Percentiles rank a stretch among this genome's conserved stretches.
phyloP scores from a whole-genome alignment of 1,140 invertebrate genomes.

The Drosophila bocqueti region DNA sequence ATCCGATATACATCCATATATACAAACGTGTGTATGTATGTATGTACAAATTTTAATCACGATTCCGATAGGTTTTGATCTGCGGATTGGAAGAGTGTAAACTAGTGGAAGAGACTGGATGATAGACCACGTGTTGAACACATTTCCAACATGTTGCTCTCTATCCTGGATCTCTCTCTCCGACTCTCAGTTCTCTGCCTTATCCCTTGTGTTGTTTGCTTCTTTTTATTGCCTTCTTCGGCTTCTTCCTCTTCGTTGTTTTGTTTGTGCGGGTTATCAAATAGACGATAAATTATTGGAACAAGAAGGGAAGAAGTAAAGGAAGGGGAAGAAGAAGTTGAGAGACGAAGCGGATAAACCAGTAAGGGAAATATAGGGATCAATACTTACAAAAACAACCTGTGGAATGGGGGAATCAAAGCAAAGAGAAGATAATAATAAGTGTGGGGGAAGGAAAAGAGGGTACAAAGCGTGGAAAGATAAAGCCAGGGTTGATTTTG shows the following conservation, averaged over 20 bases:
- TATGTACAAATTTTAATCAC: conserved; percentile 27
- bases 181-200: background rate
- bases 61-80: conserved; percentile 36
- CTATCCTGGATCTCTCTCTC: conserved; percentile 10
- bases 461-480: conserved; percentile 3
- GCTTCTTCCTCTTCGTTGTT: conserved; percentile 42
- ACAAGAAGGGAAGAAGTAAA: conserved; percentile 19
- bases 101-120: conserved; percentile 5
- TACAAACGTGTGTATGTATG: background rate
- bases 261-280: conserved; percentile 72
- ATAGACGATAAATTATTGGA: conserved; percentile 69
- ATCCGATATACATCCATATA: background rate
- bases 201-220: conserved; percentile 38
- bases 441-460: background rate
- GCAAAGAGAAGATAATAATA: conserved; percentile 4
- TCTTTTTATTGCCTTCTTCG: conserved; percentile 3
- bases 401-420: conserved; percentile 17
- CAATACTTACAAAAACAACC: conserved; percentile 19
- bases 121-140: conserved; percentile 74
- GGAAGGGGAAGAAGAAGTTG: background rate
- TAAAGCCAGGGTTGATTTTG: conserved; percentile 18
- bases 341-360: background rate
- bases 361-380: conserved; percentile 14
- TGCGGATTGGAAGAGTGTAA: conserved; percentile 18
- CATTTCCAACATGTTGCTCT: conserved; percentile 73